Conservation (phyloP, 2,888 invertebrate species). For the Lochmaea capreae region DNA sequence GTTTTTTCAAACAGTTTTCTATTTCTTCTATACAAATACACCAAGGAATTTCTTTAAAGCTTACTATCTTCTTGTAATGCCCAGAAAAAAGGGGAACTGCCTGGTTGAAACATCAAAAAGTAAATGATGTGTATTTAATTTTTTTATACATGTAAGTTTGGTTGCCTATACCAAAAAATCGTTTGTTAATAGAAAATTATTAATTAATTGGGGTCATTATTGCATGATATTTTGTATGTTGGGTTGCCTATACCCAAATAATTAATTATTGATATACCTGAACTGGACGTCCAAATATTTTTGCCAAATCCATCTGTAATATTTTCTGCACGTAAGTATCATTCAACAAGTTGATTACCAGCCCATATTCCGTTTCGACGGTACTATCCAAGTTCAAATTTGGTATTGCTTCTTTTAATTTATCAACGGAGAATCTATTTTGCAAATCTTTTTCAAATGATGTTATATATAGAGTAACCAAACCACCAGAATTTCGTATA, state of each 20-base stretch:
- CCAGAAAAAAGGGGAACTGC: conserved; percentile 64
- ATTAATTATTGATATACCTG: conserved; percentile 50
- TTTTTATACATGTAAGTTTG: too few species aligned
- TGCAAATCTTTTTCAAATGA: conserved; percentile 40
- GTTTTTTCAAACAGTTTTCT: conserved; percentile 63
- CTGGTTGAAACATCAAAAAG: background rate
- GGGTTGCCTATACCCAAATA: too few species aligned
- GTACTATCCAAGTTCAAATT: conserved; percentile 45
- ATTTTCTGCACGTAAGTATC: conserved; percentile 64
- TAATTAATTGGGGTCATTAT: too few species aligned
- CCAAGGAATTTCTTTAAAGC: conserved; percentile 68
- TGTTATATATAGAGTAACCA: conserved; percentile 42
- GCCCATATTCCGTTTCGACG: conserved; percentile 58
- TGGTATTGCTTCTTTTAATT: conserved; percentile 43
- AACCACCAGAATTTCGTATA: conserved; percentile 23
- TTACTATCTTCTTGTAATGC: conserved; percentile 62
- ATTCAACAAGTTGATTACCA: conserved; percentile 63
- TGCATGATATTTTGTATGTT: too few species aligned
- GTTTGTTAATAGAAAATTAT: too few species aligned
- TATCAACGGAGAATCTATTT: conserved; percentile 35
- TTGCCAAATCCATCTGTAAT: conserved; percentile 62
- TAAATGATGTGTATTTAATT: too few species aligned
- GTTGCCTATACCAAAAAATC: too few species aligned
- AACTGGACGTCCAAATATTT: conserved; percentile 64
- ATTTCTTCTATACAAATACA: conserved; percentile 67